Evolutionary conservation across 1,140 invertebrate species (phyloP).

Genomic region (Leucophenga varia): DNA sequence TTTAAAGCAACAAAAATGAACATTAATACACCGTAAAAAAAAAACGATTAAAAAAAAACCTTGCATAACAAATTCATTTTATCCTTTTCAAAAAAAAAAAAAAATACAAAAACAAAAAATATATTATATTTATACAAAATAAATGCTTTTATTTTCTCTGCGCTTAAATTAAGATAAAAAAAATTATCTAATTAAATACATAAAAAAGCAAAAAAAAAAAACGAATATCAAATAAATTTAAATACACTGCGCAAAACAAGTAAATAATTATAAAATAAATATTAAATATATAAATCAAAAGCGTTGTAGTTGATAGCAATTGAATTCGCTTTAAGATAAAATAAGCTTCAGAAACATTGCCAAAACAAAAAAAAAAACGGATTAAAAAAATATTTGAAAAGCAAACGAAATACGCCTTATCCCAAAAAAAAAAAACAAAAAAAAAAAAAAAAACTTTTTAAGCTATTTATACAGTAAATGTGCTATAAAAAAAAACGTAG

Average conservation of each 20-base stretch:
- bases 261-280: conserved; percentile 17
- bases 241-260: conserved; percentile 20
- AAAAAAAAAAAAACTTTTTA: too few species aligned
- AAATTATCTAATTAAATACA: background rate
- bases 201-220: conserved; percentile 12
- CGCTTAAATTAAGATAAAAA: too few species aligned
- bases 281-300: too few species aligned
- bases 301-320: conserved; percentile 30
- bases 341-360: conserved; percentile 24
- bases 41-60: conserved; percentile 46
- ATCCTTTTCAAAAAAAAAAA: conserved; percentile 46
- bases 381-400: conserved; percentile 5
- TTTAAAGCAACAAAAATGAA: conserved; percentile 13
- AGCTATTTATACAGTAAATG: too few species aligned
- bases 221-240: conserved; percentile 2
- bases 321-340: conserved; percentile 25
- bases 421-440: background rate
- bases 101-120: conserved; percentile 14
- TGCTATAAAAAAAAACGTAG: too few species aligned
- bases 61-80: conserved; percentile 57
- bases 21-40: conserved; percentile 39
- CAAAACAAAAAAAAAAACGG: conserved; percentile 17
- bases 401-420: conserved; percentile 26
- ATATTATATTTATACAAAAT: too few species aligned
- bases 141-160: too few species aligned